Conservation (phyloP, 2,113 vertebrate species). For the Polyodon spathula region DNA sequence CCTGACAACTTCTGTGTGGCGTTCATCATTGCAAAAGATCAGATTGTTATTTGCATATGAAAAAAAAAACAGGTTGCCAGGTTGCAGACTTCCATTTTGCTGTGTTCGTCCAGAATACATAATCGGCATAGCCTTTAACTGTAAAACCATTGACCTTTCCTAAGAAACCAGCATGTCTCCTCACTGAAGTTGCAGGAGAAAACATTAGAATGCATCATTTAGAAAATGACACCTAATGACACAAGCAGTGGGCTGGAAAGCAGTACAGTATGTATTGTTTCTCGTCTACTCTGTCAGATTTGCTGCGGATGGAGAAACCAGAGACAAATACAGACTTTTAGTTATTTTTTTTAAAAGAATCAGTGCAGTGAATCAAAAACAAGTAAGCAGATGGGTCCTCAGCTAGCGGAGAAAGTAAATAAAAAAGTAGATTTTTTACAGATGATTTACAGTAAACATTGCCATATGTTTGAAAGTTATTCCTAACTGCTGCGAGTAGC, state of each 20-base stretch:
- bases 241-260: conserved; percentile 1
- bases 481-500: too few species aligned
- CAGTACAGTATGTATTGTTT: not conserved
- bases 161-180: conserved; percentile 1
- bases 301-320: not conserved
- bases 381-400: conserved; percentile 14
- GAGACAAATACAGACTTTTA: not conserved
- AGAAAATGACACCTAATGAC: conserved; percentile 15
- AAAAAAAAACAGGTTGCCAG: too few species aligned
- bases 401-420: conserved; percentile 5
- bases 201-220: conserved; percentile 15
- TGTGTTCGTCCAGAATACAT: too few species aligned
- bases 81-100: too few species aligned
- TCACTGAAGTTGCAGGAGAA: not conserved
- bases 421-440: too few species aligned
- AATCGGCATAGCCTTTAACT: not conserved
- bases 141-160: conserved; percentile 15
- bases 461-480: not conserved
- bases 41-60: too few species aligned
- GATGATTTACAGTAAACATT: conserved; percentile 4
- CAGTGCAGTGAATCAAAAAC: too few species aligned
- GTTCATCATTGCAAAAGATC: too few species aligned
- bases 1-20: too few species aligned
- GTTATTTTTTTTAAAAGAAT: too few species aligned
- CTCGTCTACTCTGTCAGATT: not conserved